phyloP scores from a whole-genome alignment of 2,888 invertebrate species.

The Oasisia sp. region DNA sequence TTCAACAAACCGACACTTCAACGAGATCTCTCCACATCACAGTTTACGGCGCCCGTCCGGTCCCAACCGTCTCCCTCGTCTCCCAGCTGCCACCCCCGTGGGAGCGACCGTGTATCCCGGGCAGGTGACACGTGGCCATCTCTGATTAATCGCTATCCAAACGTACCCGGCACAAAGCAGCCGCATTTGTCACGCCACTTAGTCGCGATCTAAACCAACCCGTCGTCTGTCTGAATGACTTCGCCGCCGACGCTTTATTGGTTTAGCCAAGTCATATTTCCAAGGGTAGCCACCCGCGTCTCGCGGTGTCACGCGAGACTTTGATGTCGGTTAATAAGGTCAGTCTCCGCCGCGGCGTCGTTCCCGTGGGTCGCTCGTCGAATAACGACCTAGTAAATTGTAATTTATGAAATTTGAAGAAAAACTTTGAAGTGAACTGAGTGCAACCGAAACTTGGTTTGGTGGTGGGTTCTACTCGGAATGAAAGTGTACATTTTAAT shows the following conservation, averaged over 20 bases:
- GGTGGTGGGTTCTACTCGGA: no score
- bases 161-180: background rate
- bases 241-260: background rate
- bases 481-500: no score
- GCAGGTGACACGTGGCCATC: constrained; percentile 1
- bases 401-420: no score
- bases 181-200: background rate
- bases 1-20: constrained; percentile 17
- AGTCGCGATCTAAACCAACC: background rate
- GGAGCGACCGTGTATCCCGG: background rate
- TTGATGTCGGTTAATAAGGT: background rate
- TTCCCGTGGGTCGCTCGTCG: background rate
- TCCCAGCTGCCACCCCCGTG: background rate
- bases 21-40: background rate
- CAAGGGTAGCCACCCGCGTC: constrained; percentile 13
- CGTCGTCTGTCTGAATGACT: background rate
- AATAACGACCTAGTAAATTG: no score
- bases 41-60: background rate
- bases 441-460: no score
- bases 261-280: background rate
- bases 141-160: constrained; percentile 4
- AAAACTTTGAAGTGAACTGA: no score
- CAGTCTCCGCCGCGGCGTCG: background rate
- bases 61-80: background rate
- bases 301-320: background rate